Base-by-base conservation (phyloP, 2,888 invertebrate genomes). In the Conistra vaccinii region DNA sequence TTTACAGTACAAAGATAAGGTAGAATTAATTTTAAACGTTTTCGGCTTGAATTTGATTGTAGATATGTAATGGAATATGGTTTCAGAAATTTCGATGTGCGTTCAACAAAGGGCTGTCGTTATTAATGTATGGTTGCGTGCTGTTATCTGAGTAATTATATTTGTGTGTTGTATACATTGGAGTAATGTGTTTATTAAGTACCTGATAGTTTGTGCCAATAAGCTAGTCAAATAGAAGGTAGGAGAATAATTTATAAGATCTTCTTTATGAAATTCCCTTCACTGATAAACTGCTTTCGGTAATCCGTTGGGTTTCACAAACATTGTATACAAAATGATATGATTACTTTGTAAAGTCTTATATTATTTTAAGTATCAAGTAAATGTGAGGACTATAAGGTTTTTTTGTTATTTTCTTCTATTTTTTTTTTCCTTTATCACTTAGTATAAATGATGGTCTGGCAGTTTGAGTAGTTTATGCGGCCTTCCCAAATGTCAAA, bases 11-110 rank as follows among this genome's bases (percentile, higher is more conserved):
- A 60, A 55, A 78, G 79, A 82, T 87, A 85, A 76, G 71, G 61
- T 67, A 53, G 72, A 78, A 84, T 85, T 86, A 87, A 87, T 84
- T 85, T 84, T 78, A 84, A 87, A 83, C 62, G 76, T 76, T 87
- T 81, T 78, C 70, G 61, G 63, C 74, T 81, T 53, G 73, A 69
- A 75, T 81, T 73, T 80, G 74, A 81, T 80, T 76, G 76, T 68
- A 70, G 71, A 68, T 81, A 61, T 65, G 71, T 76, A 78, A 82
- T 77, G 70, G 76, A 79, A 79, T 84, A 86, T 86, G 82, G 68
- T 80, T 86, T 82, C 3, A 17, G 39, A 39, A 65, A 76, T 74
- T 60, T 57, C 58, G 70, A 76, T 76, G 39, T 62, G 32, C 17
- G 45, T 55, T 45, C 9, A 61, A 77, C 75, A 76, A 72, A 61